phyloP scores from a whole-genome alignment of 2,113 vertebrate genomes.

The Solea senegalensis region DNA sequence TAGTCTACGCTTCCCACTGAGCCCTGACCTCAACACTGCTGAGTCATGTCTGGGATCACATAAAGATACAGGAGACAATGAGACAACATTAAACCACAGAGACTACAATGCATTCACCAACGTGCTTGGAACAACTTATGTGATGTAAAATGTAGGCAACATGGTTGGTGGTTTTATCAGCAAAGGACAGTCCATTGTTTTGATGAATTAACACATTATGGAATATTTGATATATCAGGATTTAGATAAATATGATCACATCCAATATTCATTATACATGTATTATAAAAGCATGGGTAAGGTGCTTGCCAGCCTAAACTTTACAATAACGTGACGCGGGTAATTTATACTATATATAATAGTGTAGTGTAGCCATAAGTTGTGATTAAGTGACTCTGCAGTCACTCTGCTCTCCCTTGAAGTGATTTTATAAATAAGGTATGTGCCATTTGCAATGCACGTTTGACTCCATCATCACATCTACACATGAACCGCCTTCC shows the following conservation, averaged over 20 bases:
- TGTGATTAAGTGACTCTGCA: not conserved
- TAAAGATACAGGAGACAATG: not conserved
- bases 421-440: not conserved
- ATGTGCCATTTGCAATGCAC: not conserved
- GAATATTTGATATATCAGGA: too few relatives aligned
- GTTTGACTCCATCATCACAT: not conserved
- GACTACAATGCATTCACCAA: not conserved
- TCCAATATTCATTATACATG: not conserved
- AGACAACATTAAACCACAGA: not conserved
- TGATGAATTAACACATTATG: too few relatives aligned
- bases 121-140: too few relatives aligned
- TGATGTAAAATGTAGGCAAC: too few relatives aligned
- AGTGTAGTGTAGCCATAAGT: not conserved
- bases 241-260: not conserved
- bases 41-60: slow-evolving; percentile 1
- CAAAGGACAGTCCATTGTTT: too few relatives aligned
- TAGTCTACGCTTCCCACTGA: not conserved
- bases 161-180: too few relatives aligned
- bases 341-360: not conserved
- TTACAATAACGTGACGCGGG: not conserved
- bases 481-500: not conserved
- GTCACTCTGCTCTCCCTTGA: not conserved
- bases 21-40: not conserved
- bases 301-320: not conserved
- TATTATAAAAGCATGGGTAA: not conserved